Evolutionary conservation across 2,888 invertebrate genomes (phyloP).

Genomic region (Apamea anceps): DNA sequence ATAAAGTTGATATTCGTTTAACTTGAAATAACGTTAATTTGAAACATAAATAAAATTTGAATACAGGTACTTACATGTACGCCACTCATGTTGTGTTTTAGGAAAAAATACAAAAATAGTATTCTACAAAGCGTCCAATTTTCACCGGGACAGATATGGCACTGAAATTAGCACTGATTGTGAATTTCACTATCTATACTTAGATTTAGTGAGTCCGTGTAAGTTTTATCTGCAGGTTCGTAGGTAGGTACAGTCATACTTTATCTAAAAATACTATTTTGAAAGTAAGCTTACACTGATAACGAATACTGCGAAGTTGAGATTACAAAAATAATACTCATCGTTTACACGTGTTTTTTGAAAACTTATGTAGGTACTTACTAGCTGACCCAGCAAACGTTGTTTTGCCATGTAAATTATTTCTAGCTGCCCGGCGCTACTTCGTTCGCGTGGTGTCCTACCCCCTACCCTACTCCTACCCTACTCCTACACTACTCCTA

Average conservation of each 20-base stretch:
- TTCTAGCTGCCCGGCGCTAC: no score
- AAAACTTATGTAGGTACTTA: no score
- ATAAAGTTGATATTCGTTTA: no score
- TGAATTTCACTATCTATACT: conserved; percentile 1
- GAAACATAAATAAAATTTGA: no score
- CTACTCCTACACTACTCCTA: no score
- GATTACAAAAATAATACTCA: conserved; percentile 11
- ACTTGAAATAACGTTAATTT: no score
- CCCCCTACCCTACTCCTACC: no score
- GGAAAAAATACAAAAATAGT: not conserved
- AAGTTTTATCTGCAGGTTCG: not conserved
- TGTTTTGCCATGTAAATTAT: no score
- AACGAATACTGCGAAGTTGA: not conserved
- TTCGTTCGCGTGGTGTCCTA: no score
- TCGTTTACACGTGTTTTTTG: not conserved
- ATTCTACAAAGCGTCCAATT: not conserved
- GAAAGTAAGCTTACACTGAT: conserved; percentile 3
- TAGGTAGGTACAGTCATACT: not conserved
- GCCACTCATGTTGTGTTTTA: conserved; percentile 23
- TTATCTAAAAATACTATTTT: conserved; percentile 39
- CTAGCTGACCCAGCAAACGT: no score
- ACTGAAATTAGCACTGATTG: conserved; percentile 7
- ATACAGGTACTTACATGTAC: conserved; percentile 26
- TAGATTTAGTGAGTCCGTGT: not conserved
- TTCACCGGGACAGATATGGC: not conserved